phyloP scores from a whole-genome alignment of 2,113 vertebrate genomes.

The Menura novaehollandiae region DNA sequence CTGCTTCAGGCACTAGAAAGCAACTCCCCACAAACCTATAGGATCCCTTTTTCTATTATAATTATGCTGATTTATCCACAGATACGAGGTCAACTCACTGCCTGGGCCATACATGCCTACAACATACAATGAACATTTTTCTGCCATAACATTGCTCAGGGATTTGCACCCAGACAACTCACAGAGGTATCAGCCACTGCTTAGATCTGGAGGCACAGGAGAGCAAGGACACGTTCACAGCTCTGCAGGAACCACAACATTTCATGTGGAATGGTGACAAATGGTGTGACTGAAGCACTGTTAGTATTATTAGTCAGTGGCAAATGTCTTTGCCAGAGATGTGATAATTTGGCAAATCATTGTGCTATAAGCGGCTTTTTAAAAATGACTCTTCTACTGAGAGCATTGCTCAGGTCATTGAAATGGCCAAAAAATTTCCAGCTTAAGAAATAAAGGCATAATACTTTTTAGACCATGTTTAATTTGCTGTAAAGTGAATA shows the following conservation, averaged over 20 bases:
- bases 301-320: background rate
- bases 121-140: background rate
- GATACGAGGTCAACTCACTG: background rate
- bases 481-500: background rate
- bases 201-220: background rate
- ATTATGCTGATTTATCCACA: background rate
- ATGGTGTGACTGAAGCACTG: rapidly evolving
- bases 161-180: background rate
- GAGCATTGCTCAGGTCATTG: background rate
- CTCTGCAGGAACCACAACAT: background rate
- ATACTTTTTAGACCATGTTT: background rate
- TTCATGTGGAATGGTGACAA: background rate
- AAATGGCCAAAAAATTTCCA: background rate
- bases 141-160: background rate
- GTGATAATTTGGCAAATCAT: background rate
- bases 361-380: background rate
- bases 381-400: background rate
- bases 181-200: background rate
- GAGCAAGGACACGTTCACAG: background rate
- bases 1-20: background rate
- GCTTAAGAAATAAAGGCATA: background rate
- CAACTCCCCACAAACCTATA: background rate
- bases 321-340: background rate
- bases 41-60: background rate
- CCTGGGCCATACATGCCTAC: rapidly evolving